phyloP scores from a whole-genome alignment of 2,113 vertebrate species.

The Prunella fulvescens region DNA sequence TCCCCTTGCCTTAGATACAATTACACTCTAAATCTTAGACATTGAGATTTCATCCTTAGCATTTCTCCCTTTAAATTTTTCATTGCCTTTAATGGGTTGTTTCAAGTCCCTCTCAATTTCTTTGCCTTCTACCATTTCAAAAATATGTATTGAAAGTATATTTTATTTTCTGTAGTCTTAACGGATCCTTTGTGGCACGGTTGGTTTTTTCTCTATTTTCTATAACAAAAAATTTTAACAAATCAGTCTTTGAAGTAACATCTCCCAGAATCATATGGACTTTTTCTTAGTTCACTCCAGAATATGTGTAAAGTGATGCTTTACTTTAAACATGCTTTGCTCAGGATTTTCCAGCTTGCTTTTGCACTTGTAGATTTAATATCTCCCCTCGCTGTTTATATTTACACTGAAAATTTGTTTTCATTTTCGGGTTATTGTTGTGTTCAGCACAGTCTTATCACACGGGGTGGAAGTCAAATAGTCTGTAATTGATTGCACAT shows the following conservation, averaged over 20 bases:
- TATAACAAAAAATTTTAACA: not conserved
- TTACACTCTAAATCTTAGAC: not conserved
- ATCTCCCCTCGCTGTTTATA: not conserved
- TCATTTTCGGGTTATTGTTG: not conserved
- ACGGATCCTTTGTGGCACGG: not conserved
- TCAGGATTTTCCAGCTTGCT: not conserved
- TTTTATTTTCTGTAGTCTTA: not conserved
- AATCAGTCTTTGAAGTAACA: not conserved
- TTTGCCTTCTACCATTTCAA: not conserved
- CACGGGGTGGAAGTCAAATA: not conserved
- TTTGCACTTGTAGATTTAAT: not conserved
- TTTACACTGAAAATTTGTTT: constrained; percentile 17
- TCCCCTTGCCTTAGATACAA: not conserved
- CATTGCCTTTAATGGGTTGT: not conserved
- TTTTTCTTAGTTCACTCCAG: not conserved
- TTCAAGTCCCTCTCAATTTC: not conserved
- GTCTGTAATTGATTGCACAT: not conserved
- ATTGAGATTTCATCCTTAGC: not conserved
- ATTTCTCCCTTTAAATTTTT: not conserved
- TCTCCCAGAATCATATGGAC: not conserved
- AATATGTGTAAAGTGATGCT: not conserved
- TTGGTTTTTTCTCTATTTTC: not conserved
- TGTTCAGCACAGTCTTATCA: not conserved
- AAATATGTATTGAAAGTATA: not conserved
- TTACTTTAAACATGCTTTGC: not conserved